Base-by-base conservation (phyloP, 1,140 invertebrate genomes). In the Stegodyphus dumicola region DNA sequence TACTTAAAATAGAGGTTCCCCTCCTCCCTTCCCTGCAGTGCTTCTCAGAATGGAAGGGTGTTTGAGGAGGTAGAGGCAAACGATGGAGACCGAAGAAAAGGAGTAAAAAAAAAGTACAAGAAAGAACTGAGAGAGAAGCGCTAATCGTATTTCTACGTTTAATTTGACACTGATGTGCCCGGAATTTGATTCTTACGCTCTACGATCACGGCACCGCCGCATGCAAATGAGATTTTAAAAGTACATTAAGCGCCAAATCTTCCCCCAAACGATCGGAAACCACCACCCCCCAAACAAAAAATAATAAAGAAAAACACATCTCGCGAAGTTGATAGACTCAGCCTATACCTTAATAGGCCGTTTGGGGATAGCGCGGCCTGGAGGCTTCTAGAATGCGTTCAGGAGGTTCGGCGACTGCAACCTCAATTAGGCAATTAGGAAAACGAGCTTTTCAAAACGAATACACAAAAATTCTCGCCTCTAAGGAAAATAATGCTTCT, bases 151-250 rank as follows among this genome's bases (percentile, higher is more conserved):
- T 15, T 60, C 9, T 15, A 11, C 56, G 56, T 60, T 60, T 60
- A 60, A 60, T 60, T 60, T 60, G 56, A 60, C 56, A 15, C 56
- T 60, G 56, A 60, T 60, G 56, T 9, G 56, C 56, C 56, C 9
- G 56, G 15, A 15, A 60, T 15, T 60, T 60, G 56, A 60, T 60
- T 15, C 56, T 60, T 60, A 15, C 9, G 9, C 56, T 9, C 9
- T 15, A 15, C 56, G 56, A 9, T 60, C 56, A 60, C 15, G 9
- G 56, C 15, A 15, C 1, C 56, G 15, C 15, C 9, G 56, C 56
- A 60, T 60, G 56, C 56, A 60, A 60, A 60, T 60, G 56, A 60
- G 56, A 60, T 60, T 60, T 60, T 60, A 60, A 60, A 60, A 60
- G 56, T 60, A 15, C 56, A 60, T 60, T 60, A 60, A 15, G 15